phyloP scores from a whole-genome alignment of 2,113 vertebrate genomes.

The Sialia sialis region DNA sequence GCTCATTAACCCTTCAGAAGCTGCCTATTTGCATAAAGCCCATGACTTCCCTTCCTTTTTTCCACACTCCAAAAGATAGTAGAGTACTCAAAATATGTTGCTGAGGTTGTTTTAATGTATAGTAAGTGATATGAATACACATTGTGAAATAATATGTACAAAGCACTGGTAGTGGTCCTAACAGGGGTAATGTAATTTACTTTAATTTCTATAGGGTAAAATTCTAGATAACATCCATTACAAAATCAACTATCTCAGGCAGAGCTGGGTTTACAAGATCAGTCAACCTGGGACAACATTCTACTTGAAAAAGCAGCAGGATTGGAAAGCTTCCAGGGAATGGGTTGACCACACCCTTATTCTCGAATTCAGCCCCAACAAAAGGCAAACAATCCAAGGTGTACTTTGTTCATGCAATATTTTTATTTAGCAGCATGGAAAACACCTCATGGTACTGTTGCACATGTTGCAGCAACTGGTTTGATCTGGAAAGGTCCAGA shows the following conservation, averaged over 20 bases:
- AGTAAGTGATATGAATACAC: neutral
- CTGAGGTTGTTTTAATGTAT: neutral
- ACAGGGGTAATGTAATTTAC: constrained; percentile 20
- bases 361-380: neutral
- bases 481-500: neutral
- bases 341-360: neutral
- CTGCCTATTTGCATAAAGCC: neutral
- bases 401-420: neutral
- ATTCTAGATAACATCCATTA: constrained; percentile 33
- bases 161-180: neutral
- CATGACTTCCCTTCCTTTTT: neutral
- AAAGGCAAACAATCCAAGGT: neutral
- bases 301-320: neutral
- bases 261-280: constrained; percentile 17
- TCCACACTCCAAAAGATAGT: neutral
- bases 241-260: constrained; percentile 9
- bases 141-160: neutral
- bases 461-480: neutral
- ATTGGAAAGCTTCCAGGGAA: neutral
- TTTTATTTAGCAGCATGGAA: neutral
- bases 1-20: constrained; percentile 65
- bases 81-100: neutral
- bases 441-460: neutral
- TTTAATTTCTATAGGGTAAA: constrained; percentile 8
- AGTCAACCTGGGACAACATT: constrained; percentile 4